A percentile compares a stretch with the other conserved stretches of the same genome.
Conservation (phyloP, 37 sponge, comb jelly and placozoan genomes). For the Aplysina aerophoba region DNA sequence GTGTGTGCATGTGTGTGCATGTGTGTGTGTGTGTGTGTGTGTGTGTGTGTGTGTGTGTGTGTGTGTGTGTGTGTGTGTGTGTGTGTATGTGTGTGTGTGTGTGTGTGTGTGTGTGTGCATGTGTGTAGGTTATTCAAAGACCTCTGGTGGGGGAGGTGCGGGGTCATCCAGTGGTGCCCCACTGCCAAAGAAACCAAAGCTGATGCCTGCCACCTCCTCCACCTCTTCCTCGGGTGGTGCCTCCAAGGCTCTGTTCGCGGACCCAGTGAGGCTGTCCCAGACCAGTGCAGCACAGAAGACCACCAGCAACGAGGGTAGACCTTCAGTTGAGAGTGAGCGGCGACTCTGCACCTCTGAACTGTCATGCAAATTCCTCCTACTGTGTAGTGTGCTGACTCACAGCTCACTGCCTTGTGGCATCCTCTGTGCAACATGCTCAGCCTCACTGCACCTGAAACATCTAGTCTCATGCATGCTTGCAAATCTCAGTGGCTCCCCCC, state of each 20-base stretch:
- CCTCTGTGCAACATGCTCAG: too few species aligned
- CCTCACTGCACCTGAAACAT: too few species aligned
- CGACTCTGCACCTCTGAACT: not conserved
- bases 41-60: too few species aligned
- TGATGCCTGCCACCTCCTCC: not conserved
- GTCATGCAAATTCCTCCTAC: not conserved
- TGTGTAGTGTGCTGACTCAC: too few species aligned
- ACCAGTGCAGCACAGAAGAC: not conserved
- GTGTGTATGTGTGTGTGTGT: too few species aligned
- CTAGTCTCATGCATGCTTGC: too few species aligned
- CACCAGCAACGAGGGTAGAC: not conserved
- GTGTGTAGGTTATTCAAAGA: not conserved
- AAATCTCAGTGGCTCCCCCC: too few species aligned
- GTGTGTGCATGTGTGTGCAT: not conserved
- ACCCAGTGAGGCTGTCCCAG: conserved; percentile 69
- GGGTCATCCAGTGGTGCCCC: conserved; percentile 2
- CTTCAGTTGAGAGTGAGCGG: not conserved
- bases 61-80: too few species aligned
- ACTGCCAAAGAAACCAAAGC: conserved; percentile 8
- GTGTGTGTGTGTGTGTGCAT: too few species aligned
- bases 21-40: too few species aligned
- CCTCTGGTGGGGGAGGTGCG: not conserved
- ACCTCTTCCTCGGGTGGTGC: not conserved
- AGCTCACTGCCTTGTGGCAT: too few species aligned
- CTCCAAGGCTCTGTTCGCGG: conserved; percentile 61